Conservation (phyloP, 2,888 invertebrate genomes). For the Cabera pusaria region DNA sequence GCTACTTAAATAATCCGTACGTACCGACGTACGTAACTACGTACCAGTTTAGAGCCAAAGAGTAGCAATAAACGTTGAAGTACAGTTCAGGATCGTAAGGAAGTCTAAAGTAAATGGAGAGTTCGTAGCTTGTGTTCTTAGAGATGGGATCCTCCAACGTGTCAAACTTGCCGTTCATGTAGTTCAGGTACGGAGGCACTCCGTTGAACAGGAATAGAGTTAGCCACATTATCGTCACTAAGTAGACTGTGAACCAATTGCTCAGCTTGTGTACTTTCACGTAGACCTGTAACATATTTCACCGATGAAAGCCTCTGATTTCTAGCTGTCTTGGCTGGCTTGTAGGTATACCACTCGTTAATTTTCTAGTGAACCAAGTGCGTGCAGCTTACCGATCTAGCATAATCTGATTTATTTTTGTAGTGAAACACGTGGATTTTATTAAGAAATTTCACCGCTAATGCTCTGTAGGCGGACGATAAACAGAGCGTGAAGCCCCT, state of each 20-base stretch:
- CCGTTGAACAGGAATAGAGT: conserved; percentile 10
- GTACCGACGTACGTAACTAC: conserved; percentile 6
- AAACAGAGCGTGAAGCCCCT: conserved; percentile 9
- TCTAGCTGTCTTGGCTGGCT: too few relatives aligned
- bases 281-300: conserved; percentile 34
- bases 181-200: conserved; percentile 20
- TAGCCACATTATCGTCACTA: conserved; percentile 1
- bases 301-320: too few relatives aligned
- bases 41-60: conserved; percentile 28
- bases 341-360: too few relatives aligned
- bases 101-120: conserved; percentile 26
- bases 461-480: neutral
- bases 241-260: conserved; percentile 22
- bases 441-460: conserved; percentile 10
- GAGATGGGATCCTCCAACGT: conserved; percentile 6
- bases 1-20: too few relatives aligned
- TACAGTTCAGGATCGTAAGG: conserved; percentile 22
- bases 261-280: conserved; percentile 32
- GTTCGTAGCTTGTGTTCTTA: conserved; percentile 35
- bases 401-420: conserved; percentile 12
- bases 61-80: conserved; percentile 10
- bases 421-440: conserved; percentile 3
- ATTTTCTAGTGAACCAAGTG: too few relatives aligned
- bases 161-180: conserved; percentile 16
- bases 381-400: conserved; percentile 6